Evolutionary conservation across 1,140 invertebrate species (phyloP), one percentile per base, ranked within the genome.

Genomic region (Cyrtorhinus lividipennis): DNA sequence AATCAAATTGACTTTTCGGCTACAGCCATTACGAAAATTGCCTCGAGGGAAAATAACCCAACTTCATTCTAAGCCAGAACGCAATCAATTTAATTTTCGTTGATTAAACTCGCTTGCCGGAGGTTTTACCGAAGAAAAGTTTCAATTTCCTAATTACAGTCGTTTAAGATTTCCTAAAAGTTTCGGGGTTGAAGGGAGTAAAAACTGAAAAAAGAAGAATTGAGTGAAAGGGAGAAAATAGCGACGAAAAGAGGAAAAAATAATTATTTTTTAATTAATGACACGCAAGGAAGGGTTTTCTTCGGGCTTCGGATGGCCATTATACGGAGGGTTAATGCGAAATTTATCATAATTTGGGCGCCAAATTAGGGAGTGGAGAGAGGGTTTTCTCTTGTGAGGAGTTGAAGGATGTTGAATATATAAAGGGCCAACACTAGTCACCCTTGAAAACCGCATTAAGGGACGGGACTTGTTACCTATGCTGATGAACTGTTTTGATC

Each of bases 181-280:
- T 59, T 59, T 24, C 18, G n/a, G 58, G n/a, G 5, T n/a, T n/a
- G n/a, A n/a, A 24, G n/a, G 58, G n/a, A 12, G 48, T n/a, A n/a
- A n/a, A n/a, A n/a, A n/a, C n/a, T 10, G 48, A 53, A 53, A 22
- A 22, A 53, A n/a, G n/a, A 53, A 53, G 12, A n/a, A n/a, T n/a
- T n/a, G n/a, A n/a, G 12, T 22, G 12, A 12, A 12, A 53, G 20
- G 15, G 15, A 38, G 5, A 38, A 38, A 15, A 38, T 8, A 38
- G 30, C 5, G 15, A 38, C 30, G 48, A 53, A 20, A 53, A 20
- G 18, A 23, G 38, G n/a, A 59, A 26, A 59, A 59, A 59, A 27
- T 59, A 59, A 59, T 59, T 59, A 59, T 59, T 59, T 59, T 59
- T 59, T 59, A 59, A 59, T 59, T 59, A 59, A 59, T 59, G 58